A percentile compares a stretch with the other conserved stretches of the same genome.
Conservation (phyloP, 2,797 vertebrate genomes). For the Chromis chromis region DNA sequence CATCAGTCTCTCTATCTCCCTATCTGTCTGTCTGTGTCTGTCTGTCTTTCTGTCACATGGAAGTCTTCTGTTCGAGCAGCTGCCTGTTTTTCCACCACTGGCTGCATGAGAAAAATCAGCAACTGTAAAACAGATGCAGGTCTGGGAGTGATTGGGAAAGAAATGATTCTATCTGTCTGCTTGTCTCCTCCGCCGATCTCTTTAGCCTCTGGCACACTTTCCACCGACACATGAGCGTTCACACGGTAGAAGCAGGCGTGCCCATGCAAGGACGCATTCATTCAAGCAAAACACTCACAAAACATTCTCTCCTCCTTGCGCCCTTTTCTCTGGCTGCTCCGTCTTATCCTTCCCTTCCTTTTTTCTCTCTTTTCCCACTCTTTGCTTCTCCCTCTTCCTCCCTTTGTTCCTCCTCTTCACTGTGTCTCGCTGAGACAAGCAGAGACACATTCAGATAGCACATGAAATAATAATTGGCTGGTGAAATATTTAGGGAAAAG, state of each 20-base stretch:
- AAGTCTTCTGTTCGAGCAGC: conserved; percentile 53
- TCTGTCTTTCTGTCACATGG: conserved; percentile 30
- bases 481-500: conserved; percentile 86
- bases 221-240: conserved; percentile 47
- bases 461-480: conserved; percentile 85
- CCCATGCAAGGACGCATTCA: conserved; percentile 63
- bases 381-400: conserved; percentile 41
- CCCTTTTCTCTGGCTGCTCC: conserved; percentile 24
- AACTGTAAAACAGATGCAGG: conserved; percentile 68
- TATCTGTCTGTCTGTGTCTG: too few species aligned
- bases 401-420: conserved; percentile 55
- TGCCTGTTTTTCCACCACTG: conserved; percentile 49
- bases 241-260: conserved; percentile 58
- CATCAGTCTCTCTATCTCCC: conserved; percentile 9
- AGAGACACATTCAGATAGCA: conserved; percentile 70
- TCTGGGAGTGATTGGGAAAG: conserved; percentile 68
- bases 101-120: conserved; percentile 43
- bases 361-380: conserved; percentile 30
- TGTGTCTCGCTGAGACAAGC: conserved; percentile 69
- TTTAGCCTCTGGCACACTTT: conserved; percentile 66
- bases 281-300: conserved; percentile 50
- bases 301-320: conserved; percentile 37
- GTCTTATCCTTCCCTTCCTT: conserved; percentile 22
- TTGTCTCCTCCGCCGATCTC: conserved; percentile 54
- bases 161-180: conserved; percentile 61